phyloP scores from a whole-genome alignment of 1,140 invertebrate genomes.

The Calephelis nemesis region DNA sequence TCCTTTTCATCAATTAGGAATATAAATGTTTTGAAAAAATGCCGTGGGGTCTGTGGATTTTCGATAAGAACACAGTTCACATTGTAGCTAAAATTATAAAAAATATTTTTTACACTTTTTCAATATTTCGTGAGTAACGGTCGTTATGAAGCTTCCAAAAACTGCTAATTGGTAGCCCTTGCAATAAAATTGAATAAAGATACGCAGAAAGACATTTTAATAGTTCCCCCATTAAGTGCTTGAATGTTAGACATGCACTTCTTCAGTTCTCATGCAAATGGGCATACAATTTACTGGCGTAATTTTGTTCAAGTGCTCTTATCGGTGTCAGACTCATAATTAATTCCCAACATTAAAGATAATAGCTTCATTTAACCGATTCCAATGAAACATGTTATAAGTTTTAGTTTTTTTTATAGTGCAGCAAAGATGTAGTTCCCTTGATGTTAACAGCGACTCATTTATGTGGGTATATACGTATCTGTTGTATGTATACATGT shows the following conservation, averaged over 20 bases:
- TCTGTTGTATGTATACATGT: too few relatives aligned
- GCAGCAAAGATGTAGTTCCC: too few relatives aligned
- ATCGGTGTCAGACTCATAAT: slow-evolving; percentile 40
- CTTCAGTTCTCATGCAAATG: slow-evolving; percentile 59
- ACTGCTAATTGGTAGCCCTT: slow-evolving; percentile 8
- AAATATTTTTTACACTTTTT: not conserved
- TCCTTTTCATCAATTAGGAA: too few relatives aligned
- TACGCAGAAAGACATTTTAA: slow-evolving; percentile 57
- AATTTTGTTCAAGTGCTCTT: slow-evolving; percentile 46
- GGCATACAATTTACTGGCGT: slow-evolving; percentile 44
- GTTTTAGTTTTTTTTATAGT: not conserved
- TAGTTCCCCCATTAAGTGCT: slow-evolving; percentile 53
- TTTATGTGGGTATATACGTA: too few relatives aligned
- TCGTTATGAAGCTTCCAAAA: not conserved
- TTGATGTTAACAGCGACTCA: too few relatives aligned
- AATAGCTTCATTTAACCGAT: slow-evolving; percentile 20
- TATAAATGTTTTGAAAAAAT: too few relatives aligned
- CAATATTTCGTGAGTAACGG: not conserved
- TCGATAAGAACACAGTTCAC: too few relatives aligned
- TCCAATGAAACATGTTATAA: not conserved
- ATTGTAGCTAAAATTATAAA: too few relatives aligned
- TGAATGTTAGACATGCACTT: slow-evolving; percentile 40
- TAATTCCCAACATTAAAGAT: slow-evolving; percentile 39
- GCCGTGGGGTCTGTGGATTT: too few relatives aligned
- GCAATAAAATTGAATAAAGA: slow-evolving; percentile 57